Evolutionary conservation across 2,797 vertebrate species (phyloP).

Genomic region (Macropus fuliginosus): DNA sequence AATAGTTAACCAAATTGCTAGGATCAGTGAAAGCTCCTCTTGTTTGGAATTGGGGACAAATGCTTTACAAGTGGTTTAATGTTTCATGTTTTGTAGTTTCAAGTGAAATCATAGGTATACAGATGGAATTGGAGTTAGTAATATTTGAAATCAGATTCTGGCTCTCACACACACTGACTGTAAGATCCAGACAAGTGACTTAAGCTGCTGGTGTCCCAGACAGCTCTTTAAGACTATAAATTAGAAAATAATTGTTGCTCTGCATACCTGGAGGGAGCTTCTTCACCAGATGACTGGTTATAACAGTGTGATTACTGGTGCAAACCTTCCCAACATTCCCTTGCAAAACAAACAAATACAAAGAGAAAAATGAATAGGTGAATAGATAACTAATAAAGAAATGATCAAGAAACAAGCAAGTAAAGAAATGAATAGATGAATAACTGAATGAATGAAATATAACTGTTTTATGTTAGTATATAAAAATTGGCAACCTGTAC

Average conservation of each 20-base stretch:
- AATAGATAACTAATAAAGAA: not conserved
- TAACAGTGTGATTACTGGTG: not conserved
- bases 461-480: not conserved
- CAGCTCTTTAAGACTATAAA: not conserved
- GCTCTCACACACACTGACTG: not conserved
- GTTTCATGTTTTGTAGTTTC: not conserved
- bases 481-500: not conserved
- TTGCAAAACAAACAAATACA: not conserved
- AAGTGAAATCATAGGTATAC: not conserved
- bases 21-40: not conserved
- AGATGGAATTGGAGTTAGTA: not conserved
- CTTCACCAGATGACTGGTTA: not conserved
- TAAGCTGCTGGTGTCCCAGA: not conserved
- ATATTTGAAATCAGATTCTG: not conserved
- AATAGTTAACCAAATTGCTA: not conserved
- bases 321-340: not conserved
- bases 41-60: conserved; percentile 25
- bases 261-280: not conserved
- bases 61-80: conserved; percentile 39
- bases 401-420: not conserved
- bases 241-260: not conserved
- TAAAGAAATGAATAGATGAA: not conserved
- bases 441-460: not conserved
- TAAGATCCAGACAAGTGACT: not conserved
- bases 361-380: not conserved